A percentile compares a stretch with the other conserved stretches of the same genome.
Evolutionary conservation across 2,113 vertebrate species (phyloP).

Genomic region (Labeo catla): DNA sequence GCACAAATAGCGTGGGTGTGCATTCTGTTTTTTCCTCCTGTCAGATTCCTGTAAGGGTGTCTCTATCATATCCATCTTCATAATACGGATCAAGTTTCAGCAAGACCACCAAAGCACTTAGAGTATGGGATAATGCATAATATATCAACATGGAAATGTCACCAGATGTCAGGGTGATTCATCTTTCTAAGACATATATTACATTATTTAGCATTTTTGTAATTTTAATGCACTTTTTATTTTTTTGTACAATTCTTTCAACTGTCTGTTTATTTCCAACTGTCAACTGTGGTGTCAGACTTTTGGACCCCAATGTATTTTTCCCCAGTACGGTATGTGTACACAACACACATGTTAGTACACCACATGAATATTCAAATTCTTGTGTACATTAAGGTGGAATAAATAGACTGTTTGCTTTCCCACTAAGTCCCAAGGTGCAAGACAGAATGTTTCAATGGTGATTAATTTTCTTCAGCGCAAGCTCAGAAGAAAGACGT

Average conservation of each 20-base stretch:
- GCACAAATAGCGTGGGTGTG: neutral
- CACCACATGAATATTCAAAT: conserved; percentile 49
- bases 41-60: neutral
- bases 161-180: neutral
- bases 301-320: neutral
- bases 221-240: too few species aligned
- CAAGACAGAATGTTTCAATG: conserved; percentile 18
- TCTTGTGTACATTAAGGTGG: conserved; percentile 15
- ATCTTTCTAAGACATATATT: neutral
- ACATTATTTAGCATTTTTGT: neutral
- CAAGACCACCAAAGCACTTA: neutral
- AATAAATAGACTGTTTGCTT: conserved; percentile 36
- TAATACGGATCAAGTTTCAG: conserved; percentile 10
- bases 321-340: neutral
- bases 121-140: neutral
- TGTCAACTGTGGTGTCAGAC: neutral
- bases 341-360: neutral
- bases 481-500: conserved; percentile 3
- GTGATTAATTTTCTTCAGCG: conserved; percentile 25
- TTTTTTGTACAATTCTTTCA: neutral
- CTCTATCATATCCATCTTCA: neutral
- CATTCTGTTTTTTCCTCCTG: neutral
- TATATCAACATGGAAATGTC: neutral
- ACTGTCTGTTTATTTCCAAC: neutral
- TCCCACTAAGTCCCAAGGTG: conserved; percentile 23